A percentile compares a stretch with the other conserved stretches of the same genome.
Conservation (phyloP, 2,888 invertebrate genomes). For the Nebria salina region DNA sequence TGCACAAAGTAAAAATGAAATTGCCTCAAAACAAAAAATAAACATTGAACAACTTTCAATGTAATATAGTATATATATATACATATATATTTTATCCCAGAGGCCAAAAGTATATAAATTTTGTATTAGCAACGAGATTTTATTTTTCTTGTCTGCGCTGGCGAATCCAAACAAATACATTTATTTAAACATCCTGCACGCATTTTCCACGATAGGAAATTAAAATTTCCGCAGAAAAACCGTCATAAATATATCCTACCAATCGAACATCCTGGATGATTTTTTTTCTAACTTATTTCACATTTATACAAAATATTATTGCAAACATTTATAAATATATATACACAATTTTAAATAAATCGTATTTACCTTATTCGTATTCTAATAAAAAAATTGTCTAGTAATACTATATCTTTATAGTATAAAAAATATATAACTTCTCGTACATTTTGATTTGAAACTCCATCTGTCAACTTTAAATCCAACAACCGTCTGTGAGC, state of each 20-base stretch:
- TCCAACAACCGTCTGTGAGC: background rate
- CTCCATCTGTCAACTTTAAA: background rate
- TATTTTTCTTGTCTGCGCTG: background rate
- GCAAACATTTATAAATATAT: too few species aligned
- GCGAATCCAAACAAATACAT: background rate
- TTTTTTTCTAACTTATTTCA: too few species aligned
- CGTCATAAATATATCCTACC: too few species aligned
- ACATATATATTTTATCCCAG: background rate
- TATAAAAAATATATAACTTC: background rate
- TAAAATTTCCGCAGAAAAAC: background rate
- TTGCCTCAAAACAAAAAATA: slow-evolving; percentile 14
- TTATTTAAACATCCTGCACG: background rate
- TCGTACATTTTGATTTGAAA: background rate
- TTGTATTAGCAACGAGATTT: background rate
- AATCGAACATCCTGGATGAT: too few species aligned
- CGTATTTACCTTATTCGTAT: too few species aligned
- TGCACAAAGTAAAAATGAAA: background rate
- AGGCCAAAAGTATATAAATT: slow-evolving; percentile 7
- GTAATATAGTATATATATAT: slow-evolving; percentile 4
- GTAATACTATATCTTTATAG: too few species aligned
- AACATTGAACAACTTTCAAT: background rate
- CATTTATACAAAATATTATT: too few species aligned
- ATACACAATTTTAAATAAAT: too few species aligned
- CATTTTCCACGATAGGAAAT: background rate
- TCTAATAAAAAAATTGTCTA: too few species aligned